Conservation (phyloP, 1,140 invertebrate genomes). For the Drosophila lini region DNA sequence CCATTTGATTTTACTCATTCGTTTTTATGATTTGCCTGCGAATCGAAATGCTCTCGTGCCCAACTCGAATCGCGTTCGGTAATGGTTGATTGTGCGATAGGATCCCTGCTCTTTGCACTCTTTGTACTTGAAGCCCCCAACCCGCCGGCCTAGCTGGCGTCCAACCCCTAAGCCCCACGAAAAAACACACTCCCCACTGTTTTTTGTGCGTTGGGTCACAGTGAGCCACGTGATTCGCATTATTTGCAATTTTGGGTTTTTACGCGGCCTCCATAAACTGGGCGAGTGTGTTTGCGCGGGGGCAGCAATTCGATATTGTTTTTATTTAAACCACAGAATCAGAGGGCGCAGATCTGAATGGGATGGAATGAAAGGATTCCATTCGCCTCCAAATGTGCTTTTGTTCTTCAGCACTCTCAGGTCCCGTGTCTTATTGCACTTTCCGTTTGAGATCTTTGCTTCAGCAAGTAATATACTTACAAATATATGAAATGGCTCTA, state of each 20-base stretch:
- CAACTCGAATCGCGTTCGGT: conserved; percentile 75
- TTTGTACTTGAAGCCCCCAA: conserved; percentile 17
- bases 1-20: conserved; percentile 82
- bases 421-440: conserved; percentile 20
- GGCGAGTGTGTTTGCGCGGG: background rate
- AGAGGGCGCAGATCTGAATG: conserved; percentile 15
- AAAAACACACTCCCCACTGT: conserved; percentile 40
- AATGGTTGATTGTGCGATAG: conserved; percentile 77
- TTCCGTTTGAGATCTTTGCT: conserved; percentile 23
- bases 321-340: conserved; percentile 54
- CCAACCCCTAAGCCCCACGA: conserved; percentile 8
- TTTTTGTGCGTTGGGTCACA: conserved; percentile 46
- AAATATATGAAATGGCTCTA: conserved; percentile 37
- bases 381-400: conserved; percentile 2
- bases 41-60: conserved; percentile 73
- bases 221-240: conserved; percentile 78
- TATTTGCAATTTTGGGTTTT: conserved; percentile 80
- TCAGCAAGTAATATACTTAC: conserved; percentile 15
- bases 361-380: conserved; percentile 13
- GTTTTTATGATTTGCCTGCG: conserved; percentile 82
- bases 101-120: conserved; percentile 52
- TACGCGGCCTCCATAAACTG: conserved; percentile 61
- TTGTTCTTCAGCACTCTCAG: background rate
- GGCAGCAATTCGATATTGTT: conserved; percentile 46
- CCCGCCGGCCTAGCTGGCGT: background rate